Conservation (phyloP, 2,888 invertebrate species). For the Phragmatobia fuliginosa region DNA sequence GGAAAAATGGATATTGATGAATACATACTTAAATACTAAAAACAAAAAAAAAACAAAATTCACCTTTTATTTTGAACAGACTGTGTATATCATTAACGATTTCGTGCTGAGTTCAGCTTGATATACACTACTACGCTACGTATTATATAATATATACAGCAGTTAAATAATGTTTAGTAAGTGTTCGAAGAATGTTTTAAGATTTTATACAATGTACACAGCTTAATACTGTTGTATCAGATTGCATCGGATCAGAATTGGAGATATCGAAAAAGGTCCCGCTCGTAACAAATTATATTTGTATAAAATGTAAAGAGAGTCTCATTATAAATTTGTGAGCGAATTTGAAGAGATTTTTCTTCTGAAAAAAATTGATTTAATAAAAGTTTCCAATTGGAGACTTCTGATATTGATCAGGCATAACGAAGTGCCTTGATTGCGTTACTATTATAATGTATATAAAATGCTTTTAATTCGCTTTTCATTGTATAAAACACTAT, state of each 20-base stretch:
- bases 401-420: conserved; percentile 4
- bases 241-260: not conserved
- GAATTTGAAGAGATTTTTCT: not conserved
- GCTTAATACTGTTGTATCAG: too few species aligned
- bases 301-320: not conserved
- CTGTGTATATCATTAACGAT: too few species aligned
- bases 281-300: not conserved
- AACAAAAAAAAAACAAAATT: too few species aligned
- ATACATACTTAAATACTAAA: too few species aligned
- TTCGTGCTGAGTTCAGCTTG: too few species aligned
- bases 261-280: not conserved
- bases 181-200: not conserved
- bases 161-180: not conserved
- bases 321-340: conserved; percentile 10
- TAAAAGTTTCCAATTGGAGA: not conserved
- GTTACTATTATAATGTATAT: not conserved
- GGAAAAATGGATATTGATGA: too few species aligned
- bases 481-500: too few species aligned
- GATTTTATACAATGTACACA: not conserved
- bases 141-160: not conserved
- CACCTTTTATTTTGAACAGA: too few species aligned
- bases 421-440: not conserved
- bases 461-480: too few species aligned
- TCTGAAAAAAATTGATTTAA: not conserved
- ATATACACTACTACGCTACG: too few species aligned